Percentiles rank a stretch among this genome's conserved stretches.
Conservation (phyloP, 2,113 vertebrate genomes). For the Cyprinodon tularosa region DNA sequence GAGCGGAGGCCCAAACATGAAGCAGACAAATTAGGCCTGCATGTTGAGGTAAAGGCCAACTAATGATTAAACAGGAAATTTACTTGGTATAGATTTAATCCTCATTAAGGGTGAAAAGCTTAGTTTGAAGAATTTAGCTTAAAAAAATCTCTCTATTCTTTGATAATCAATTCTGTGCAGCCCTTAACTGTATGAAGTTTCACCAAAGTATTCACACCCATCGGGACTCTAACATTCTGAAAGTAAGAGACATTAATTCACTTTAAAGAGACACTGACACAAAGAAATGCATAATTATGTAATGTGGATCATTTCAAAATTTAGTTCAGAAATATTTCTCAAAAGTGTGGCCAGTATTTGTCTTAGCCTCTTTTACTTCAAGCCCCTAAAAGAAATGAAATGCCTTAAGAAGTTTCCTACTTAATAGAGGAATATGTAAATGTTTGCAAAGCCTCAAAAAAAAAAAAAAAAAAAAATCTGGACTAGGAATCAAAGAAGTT, state of each 20-base stretch:
- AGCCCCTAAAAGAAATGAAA: background rate
- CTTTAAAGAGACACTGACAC: background rate
- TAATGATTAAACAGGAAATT: conserved; percentile 8
- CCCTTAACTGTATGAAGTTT: too few species aligned
- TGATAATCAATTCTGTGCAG: background rate
- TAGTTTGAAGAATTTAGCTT: background rate
- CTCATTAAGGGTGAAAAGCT: background rate
- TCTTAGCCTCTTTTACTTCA: too few species aligned
- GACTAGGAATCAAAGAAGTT: background rate
- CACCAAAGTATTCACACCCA: background rate
- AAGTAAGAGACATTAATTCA: background rate
- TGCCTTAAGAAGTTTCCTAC: too few species aligned
- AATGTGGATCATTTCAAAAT: too few species aligned
- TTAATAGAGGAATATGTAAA: background rate
- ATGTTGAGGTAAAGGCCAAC: conserved; percentile 32
- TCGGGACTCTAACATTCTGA: background rate
- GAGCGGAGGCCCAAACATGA: conserved; percentile 55
- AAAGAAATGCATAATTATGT: too few species aligned
- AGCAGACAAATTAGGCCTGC: conserved; percentile 64
- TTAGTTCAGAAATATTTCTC: too few species aligned
- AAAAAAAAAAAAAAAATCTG: background rate
- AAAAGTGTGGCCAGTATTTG: too few species aligned
- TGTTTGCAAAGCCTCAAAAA: background rate
- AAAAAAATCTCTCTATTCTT: background rate
- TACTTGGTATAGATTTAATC: background rate